A percentile compares a stretch with the other conserved stretches of the same genome.
Conservation (phyloP, 2,888 invertebrate species). For the Hermodice carunculata region DNA sequence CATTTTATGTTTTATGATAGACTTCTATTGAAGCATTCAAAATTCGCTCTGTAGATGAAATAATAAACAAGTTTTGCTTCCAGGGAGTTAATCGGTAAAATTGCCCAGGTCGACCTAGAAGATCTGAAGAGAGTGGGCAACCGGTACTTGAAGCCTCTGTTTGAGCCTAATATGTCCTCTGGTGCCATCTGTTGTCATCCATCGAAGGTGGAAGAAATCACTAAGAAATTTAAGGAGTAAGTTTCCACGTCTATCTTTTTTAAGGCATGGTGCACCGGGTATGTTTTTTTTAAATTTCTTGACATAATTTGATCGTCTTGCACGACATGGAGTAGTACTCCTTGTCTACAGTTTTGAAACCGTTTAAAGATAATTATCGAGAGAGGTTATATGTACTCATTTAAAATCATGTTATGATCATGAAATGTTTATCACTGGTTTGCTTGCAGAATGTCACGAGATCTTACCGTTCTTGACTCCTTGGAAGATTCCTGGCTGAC, state of each 20-base stretch:
- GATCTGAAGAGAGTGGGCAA: slow-evolving; percentile 79
- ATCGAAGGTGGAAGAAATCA: slow-evolving; percentile 79
- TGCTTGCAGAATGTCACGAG: slow-evolving; percentile 21
- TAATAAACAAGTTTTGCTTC: background rate
- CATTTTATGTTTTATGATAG: no score
- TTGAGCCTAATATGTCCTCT: slow-evolving; percentile 75
- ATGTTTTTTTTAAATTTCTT: no score
- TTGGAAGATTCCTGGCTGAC: slow-evolving; percentile 30
- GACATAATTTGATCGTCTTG: no score
- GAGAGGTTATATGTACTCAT: no score
- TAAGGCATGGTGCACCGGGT: no score
- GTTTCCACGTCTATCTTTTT: no score
- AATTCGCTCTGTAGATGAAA: no score
- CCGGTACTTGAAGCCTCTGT: slow-evolving; percentile 80
- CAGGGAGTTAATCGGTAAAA: slow-evolving; percentile 77
- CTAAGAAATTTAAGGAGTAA: slow-evolving; percentile 75
- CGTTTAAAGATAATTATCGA: no score
- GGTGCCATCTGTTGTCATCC: slow-evolving; percentile 85
- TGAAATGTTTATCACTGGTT: background rate
- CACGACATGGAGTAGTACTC: no score
- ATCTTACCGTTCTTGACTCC: slow-evolving; percentile 25
- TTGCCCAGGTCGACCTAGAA: slow-evolving; percentile 77
- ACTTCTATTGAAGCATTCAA: no score
- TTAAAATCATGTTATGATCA: no score
- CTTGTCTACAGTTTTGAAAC: no score